These are phyloP conservation scores for Heptranchias perlo DNA, from an alignment of 2,113 vertebrate genomes.

Conservation along the genomic window DNA sequence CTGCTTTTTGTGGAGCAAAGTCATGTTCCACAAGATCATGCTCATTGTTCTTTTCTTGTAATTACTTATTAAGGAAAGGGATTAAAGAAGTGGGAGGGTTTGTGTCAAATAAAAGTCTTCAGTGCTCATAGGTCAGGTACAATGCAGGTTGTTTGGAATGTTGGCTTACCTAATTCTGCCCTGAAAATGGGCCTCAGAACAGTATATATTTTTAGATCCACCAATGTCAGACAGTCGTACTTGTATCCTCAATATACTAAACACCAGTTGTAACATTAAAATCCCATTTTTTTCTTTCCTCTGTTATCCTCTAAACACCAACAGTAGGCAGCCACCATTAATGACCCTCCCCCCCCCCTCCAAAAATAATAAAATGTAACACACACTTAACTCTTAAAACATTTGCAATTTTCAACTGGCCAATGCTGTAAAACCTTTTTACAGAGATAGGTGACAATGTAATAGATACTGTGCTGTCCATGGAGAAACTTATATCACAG, in stretches of 20 bases:
- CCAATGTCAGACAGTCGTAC: too few relatives aligned
- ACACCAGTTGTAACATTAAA: neutral
- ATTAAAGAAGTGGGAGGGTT: neutral
- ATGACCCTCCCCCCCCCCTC: too few relatives aligned
- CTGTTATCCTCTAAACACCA: neutral
- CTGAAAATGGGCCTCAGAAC: neutral
- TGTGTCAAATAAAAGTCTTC: neutral
- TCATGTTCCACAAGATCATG: too few relatives aligned
- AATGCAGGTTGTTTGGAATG: neutral
- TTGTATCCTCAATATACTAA: too few relatives aligned
- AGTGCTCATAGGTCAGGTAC: neutral
- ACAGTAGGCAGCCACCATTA: neutral
- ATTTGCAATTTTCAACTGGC: too few relatives aligned
- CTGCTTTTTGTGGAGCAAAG: neutral
- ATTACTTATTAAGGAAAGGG: neutral
- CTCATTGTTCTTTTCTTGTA: neutral
- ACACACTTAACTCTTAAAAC: too few relatives aligned
- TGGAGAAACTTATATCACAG: too few relatives aligned
- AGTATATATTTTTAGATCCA: too few relatives aligned
- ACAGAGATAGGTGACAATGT: too few relatives aligned
- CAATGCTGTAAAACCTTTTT: too few relatives aligned
- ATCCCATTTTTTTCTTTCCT: neutral
- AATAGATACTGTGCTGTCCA: too few relatives aligned
- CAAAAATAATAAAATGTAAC: too few relatives aligned
- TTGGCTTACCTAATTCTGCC: neutral